phyloP scores from a whole-genome alignment of 2,113 vertebrate genomes.

The Scartelaos histophorus region DNA sequence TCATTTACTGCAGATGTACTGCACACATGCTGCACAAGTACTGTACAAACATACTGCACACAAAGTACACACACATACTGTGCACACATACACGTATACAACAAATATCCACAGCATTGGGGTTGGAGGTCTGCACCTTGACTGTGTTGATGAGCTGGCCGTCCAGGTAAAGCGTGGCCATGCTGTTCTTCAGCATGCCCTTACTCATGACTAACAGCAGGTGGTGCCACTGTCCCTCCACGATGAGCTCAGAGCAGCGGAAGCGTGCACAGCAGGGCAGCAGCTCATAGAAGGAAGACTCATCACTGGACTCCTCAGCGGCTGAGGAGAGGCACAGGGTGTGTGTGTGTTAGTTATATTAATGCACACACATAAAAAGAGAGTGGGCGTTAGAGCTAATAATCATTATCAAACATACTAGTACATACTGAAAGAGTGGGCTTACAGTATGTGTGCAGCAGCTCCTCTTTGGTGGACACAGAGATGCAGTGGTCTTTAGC shows the following conservation, averaged over 20 bases:
- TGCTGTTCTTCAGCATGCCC: slow-evolving; percentile 99
- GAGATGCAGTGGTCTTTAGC: slow-evolving; percentile 91
- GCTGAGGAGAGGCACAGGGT: slow-evolving; percentile 20
- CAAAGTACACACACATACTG: no score
- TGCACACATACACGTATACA: no score
- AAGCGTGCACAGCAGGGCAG: slow-evolving; percentile 96
- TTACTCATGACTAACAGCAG: slow-evolving; percentile 97
- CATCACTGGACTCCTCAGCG: slow-evolving; percentile 95
- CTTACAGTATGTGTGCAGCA: slow-evolving; percentile 91
- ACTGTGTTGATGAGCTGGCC: slow-evolving; percentile 92
- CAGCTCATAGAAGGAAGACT: slow-evolving; percentile 96
- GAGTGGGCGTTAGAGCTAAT: not conserved
- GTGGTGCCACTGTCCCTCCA: slow-evolving; percentile 98
- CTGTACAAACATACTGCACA: no score
- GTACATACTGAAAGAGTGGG: not conserved
- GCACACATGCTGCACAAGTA: no score
- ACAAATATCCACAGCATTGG: no score
- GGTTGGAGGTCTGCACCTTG: slow-evolving; percentile 78
- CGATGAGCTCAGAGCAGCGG: slow-evolving; percentile 91
- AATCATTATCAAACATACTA: not conserved
- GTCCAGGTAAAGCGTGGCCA: slow-evolving; percentile 91
- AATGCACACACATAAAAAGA: no score
- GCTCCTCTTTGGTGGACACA: slow-evolving; percentile 95
- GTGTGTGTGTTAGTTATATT: not conserved
- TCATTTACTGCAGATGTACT: no score